phyloP scores from a whole-genome alignment of 2,797 vertebrate genomes.

The Anas bernieri region DNA sequence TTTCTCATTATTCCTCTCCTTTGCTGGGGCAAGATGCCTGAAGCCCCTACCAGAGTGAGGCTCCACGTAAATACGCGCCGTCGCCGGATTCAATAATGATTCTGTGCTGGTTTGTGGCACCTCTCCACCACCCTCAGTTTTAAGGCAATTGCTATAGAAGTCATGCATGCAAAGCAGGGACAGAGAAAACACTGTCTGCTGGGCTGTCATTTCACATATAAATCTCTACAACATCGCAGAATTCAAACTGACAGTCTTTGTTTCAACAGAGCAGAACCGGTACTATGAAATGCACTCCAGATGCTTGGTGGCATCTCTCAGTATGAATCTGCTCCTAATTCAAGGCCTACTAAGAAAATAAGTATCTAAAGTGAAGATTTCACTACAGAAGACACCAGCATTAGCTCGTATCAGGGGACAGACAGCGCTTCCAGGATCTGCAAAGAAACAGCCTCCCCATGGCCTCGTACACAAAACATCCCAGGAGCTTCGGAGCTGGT shows the following conservation, averaged over 20 bases:
- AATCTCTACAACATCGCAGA: constrained; percentile 45
- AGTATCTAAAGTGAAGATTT: constrained; percentile 1
- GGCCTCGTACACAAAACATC: neutral
- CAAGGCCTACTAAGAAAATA: constrained; percentile 42
- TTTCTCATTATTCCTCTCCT: neutral
- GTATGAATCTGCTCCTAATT: constrained; percentile 24
- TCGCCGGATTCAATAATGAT: neutral
- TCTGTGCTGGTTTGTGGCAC: neutral
- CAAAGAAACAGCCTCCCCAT: neutral
- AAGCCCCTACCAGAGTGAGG: neutral
- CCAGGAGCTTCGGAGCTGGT: neutral
- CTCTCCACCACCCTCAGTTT: neutral
- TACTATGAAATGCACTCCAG: constrained; percentile 72
- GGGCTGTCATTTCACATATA: constrained; percentile 65
- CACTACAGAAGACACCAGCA: neutral
- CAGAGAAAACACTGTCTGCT: constrained; percentile 19
- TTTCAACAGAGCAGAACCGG: constrained; percentile 57
- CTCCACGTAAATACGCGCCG: neutral
- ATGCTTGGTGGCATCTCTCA: constrained; percentile 74
- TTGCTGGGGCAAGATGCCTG: neutral
- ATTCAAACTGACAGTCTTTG: constrained; percentile 70
- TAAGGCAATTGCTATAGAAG: neutral
- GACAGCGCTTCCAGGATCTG: neutral
- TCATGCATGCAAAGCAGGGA: neutral
- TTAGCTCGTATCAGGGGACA: neutral